These are phyloP conservation scores for Bovichtus diacanthus DNA, from an alignment of 2,797 vertebrate genomes.

Conservation along the genomic window DNA sequence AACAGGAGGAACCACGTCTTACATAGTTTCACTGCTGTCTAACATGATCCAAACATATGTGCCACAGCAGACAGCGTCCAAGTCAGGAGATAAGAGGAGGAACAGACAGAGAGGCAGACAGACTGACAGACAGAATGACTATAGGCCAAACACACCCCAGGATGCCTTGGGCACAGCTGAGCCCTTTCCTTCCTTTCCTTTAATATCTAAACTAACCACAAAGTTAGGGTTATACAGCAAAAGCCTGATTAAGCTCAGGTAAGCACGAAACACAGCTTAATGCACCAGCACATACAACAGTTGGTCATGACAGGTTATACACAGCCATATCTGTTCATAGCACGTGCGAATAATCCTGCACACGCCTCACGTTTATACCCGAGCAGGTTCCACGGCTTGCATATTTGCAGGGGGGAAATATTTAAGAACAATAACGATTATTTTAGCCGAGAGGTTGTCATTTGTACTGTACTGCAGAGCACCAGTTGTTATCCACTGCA, in stretches of 20 bases:
- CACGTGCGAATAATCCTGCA: not conserved
- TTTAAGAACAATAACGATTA: not conserved
- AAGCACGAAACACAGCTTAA: slow-evolving; percentile 35
- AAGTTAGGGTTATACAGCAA: slow-evolving; percentile 34
- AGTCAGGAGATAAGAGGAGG: slow-evolving; percentile 69
- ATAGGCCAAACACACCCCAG: slow-evolving; percentile 36
- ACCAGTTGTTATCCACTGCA: slow-evolving; percentile 4
- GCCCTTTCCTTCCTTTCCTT: slow-evolving; percentile 47
- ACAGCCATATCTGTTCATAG: not conserved
- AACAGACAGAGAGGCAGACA: slow-evolving; percentile 59
- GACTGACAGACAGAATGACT: slow-evolving; percentile 46
- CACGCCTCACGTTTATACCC: not conserved
- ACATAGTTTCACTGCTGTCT: slow-evolving; percentile 87
- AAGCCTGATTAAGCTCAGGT: slow-evolving; percentile 45
- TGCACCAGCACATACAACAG: not conserved
- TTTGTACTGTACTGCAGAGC: slow-evolving; percentile 6
- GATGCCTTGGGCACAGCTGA: slow-evolving; percentile 46
- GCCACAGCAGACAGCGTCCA: slow-evolving; percentile 78
- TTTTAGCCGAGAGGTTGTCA: not conserved
- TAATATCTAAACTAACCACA: slow-evolving; percentile 28
- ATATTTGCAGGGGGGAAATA: not conserved
- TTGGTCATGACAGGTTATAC: slow-evolving; percentile 12
- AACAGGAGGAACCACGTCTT: slow-evolving; percentile 86
- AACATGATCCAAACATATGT: slow-evolving; percentile 88
- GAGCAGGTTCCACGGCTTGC: not conserved